Evolutionary conservation across 2,888 invertebrate species (phyloP), one percentile per base, ranked within the genome.

Genomic region (Oscheius myriophilus): DNA sequence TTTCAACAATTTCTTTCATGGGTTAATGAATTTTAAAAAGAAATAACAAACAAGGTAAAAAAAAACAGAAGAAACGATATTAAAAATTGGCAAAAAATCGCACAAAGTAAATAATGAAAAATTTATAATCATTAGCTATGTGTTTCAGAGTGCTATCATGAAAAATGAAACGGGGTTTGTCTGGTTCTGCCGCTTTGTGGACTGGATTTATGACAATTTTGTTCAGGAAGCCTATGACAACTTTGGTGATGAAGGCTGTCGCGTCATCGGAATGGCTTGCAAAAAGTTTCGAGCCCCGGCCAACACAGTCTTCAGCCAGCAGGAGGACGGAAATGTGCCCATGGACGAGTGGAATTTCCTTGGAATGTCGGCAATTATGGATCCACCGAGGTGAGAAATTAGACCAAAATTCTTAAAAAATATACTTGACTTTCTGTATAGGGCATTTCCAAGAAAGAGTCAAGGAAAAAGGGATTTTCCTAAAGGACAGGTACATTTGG

Each of bases 331-430:
- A 12, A 80, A 80, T 49, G 73, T 81, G 23, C 78, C 80, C 9
- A 70, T 79, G 62, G 71, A 73, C 26, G 74, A 70, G 14, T 72
- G 80, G 67, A 73, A 71, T 42, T 82, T 82, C 67, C 41, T 79
- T 21, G 82, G 82, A 45, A 75, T 79, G 69, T 73, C 74, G 45
- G 80, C 81, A 14, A 81, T 82, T 49, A 81, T 81, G 82, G 82
- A 82, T 65, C 81, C 81, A 25, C 82, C 82, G 11, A 75, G 76
- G 59, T 65, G 7, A 16, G 7, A 41, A 7, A 12, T 39, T 55
- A 55, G n/a, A 16, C 2, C 12, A 43, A 43, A 14, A 16, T 12
- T 43, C 12, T 43, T 43, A 16, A 12, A 14, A 16, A 43, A 43
- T 43, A 43, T 43, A 43, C 16, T 43, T 43, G 12, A 16, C 16